Conservation (phyloP, 2,797 vertebrate species). For the Botia almorhae region DNA sequence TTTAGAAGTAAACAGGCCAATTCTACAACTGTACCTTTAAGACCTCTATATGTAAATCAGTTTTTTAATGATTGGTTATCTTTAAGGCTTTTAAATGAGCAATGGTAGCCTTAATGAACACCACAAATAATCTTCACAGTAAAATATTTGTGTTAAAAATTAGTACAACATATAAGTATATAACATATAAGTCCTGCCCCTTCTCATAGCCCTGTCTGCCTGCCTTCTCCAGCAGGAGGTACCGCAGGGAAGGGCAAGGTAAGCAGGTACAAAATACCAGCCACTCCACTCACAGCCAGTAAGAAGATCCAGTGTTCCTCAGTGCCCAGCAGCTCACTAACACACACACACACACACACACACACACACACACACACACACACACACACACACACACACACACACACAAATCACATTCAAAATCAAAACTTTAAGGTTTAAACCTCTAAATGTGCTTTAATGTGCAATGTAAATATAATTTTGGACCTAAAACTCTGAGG, state of each 20-base stretch:
- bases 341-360: conserved; percentile 1
- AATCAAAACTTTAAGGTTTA: no score
- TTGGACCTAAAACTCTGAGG: neutral
- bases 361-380: no score
- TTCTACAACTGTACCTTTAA: no score
- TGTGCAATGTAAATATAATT: no score
- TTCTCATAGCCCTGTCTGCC: conserved; percentile 72
- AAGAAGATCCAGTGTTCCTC: conserved; percentile 76
- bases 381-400: conserved; percentile 8
- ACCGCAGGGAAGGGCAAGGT: conserved; percentile 76
- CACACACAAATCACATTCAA: neutral
- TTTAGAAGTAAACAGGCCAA: no score
- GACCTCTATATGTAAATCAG: no score
- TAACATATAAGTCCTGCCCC: conserved; percentile 66
- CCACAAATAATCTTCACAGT: neutral
- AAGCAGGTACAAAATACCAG: conserved; percentile 74
- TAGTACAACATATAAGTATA: neutral
- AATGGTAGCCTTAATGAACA: neutral
- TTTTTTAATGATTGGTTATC: no score
- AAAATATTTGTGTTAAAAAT: neutral
- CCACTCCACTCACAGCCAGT: conserved; percentile 70
- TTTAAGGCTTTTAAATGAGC: neutral
- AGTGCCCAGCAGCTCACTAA: conserved; percentile 79
- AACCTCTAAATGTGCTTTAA: no score
- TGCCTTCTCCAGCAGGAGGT: conserved; percentile 74